Conservation (phyloP, 2,888 invertebrate species). For the Amphipyra berbera region DNA sequence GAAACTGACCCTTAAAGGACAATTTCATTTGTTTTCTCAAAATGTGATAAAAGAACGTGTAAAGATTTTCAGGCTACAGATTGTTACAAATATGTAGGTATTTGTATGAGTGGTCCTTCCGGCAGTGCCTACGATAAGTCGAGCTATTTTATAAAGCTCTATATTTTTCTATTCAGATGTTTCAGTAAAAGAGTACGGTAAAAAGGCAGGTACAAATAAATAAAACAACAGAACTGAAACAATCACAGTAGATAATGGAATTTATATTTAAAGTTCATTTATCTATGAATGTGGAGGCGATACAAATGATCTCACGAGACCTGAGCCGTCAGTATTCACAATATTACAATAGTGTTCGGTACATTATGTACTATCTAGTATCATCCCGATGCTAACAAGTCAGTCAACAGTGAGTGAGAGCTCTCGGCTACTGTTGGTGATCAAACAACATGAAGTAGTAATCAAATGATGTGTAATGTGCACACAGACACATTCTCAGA, state of each 20-base stretch:
- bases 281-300: conserved; percentile 40
- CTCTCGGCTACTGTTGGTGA: too few species aligned
- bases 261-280: conserved; percentile 66
- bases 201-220: conserved; percentile 41
- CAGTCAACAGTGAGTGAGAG: not conserved
- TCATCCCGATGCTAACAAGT: not conserved
- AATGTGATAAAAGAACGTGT: too few species aligned
- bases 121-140: not conserved
- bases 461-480: too few species aligned
- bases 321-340: not conserved
- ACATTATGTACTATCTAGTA: not conserved
- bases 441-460: too few species aligned
- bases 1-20: too few species aligned
- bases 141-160: not conserved
- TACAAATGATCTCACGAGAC: conserved; percentile 14
- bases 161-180: not conserved
- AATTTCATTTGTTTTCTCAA: too few species aligned
- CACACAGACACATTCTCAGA: too few species aligned
- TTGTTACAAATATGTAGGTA: too few species aligned
- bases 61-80: too few species aligned
- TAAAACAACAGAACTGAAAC: conserved; percentile 71
- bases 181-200: not conserved
- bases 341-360: not conserved
- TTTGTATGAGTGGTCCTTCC: too few species aligned
- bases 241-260: conserved; percentile 78